phyloP scores from a whole-genome alignment of 2,113 vertebrate genomes.

The Micronycteris hirsuta region DNA sequence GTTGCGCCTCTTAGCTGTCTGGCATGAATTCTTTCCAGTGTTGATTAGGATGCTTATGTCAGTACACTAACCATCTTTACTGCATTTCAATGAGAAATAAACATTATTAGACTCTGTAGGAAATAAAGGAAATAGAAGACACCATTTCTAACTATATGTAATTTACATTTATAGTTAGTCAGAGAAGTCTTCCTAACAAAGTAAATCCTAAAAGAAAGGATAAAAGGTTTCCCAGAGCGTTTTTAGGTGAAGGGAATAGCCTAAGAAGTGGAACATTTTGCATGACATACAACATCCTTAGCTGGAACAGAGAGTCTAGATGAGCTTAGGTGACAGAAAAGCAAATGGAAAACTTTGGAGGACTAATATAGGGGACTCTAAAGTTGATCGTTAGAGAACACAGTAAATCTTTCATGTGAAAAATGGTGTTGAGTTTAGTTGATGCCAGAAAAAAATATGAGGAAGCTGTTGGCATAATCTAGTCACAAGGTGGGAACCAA shows the following conservation, averaged over 20 bases:
- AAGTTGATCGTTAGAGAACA: background rate
- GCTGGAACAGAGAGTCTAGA: background rate
- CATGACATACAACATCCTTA: background rate
- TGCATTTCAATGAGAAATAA: background rate
- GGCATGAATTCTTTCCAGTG: background rate
- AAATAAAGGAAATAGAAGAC: slow-evolving; percentile 21
- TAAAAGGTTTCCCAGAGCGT: background rate
- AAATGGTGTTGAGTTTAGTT: background rate
- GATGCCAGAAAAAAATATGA: background rate
- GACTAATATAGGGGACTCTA: background rate
- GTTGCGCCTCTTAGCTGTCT: background rate
- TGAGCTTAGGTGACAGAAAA: background rate
- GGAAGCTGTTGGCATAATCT: background rate
- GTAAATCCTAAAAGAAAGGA: background rate
- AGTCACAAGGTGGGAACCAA: background rate
- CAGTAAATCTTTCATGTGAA: background rate
- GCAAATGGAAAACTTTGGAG: background rate
- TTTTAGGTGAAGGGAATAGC: background rate
- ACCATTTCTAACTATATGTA: background rate
- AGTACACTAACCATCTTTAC: background rate
- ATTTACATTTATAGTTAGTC: background rate
- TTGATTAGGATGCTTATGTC: background rate
- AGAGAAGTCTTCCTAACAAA: background rate
- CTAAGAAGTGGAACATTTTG: background rate
- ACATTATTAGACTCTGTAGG: background rate